phyloP scores from a whole-genome alignment of 2,797 vertebrate genomes.

The Sebastiscus tertius region DNA sequence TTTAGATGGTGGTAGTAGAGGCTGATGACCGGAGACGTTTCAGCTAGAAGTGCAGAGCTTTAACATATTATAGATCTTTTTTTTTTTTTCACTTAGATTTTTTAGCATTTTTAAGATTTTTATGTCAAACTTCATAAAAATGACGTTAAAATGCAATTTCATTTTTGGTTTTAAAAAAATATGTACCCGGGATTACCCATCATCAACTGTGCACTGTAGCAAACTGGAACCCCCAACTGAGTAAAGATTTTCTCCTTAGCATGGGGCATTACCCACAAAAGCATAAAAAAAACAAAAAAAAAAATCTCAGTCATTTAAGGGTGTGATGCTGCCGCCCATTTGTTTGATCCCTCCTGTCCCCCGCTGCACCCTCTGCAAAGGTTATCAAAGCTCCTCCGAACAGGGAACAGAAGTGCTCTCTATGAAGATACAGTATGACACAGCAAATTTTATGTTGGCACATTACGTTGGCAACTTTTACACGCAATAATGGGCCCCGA shows the following conservation, averaged over 20 bases:
- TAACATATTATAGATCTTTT: slow-evolving; percentile 77
- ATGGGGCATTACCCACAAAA: slow-evolving; percentile 67
- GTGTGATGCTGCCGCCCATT: slow-evolving; percentile 72
- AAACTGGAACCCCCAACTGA: slow-evolving; percentile 77
- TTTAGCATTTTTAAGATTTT: slow-evolving; percentile 77
- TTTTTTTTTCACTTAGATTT: slow-evolving; percentile 71
- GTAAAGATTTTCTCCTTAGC: slow-evolving; percentile 71
- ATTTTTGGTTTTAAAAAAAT: slow-evolving; percentile 88
- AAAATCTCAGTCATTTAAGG: slow-evolving; percentile 61
- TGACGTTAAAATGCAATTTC: slow-evolving; percentile 83
- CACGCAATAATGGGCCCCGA: slow-evolving; percentile 55
- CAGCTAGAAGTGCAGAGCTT: slow-evolving; percentile 85
- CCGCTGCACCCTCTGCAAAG: slow-evolving; percentile 67
- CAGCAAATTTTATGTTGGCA: slow-evolving; percentile 73
- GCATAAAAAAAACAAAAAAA: slow-evolving; percentile 42
- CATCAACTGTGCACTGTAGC: slow-evolving; percentile 83
- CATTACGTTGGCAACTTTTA: slow-evolving; percentile 66
- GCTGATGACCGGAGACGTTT: slow-evolving; percentile 74
- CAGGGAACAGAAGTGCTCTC: slow-evolving; percentile 67
- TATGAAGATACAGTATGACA: slow-evolving; percentile 60
- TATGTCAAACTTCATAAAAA: slow-evolving; percentile 85
- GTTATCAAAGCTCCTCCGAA: slow-evolving; percentile 72
- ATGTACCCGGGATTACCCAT: slow-evolving; percentile 86
- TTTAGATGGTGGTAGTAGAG: slow-evolving; percentile 67
- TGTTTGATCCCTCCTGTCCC: slow-evolving; percentile 70